phyloP scores from a whole-genome alignment of 1,140 invertebrate species.

The Zaprionus davidi region DNA sequence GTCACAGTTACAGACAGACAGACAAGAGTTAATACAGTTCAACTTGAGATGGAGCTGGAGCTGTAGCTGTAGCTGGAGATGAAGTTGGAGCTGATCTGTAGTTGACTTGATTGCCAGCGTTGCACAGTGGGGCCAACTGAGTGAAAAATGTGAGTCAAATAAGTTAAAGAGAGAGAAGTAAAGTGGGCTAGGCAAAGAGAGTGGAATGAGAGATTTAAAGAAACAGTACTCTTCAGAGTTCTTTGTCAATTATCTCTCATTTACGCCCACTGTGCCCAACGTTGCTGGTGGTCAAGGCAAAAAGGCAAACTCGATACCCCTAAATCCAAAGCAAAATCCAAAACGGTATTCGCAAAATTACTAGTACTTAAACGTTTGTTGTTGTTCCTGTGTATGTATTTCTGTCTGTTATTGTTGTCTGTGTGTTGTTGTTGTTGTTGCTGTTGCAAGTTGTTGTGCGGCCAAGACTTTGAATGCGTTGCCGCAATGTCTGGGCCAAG shows the following conservation, averaged over 20 bases:
- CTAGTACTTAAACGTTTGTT: conserved; percentile 56
- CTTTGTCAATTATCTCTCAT: neutral
- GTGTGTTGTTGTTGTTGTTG: conserved; percentile 28
- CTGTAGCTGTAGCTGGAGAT: conserved; percentile 12
- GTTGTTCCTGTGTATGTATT: neutral
- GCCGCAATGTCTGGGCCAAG: conserved; percentile 42
- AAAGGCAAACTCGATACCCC: conserved; percentile 36
- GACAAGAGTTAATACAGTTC: conserved; percentile 80
- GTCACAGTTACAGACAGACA: conserved; percentile 59
- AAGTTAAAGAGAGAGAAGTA: neutral
- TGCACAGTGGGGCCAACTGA: conserved; percentile 7
- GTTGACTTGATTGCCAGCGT: conserved; percentile 75
- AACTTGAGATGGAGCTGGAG: conserved; percentile 54
- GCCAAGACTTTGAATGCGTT: conserved; percentile 75
- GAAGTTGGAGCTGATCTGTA: conserved; percentile 21
- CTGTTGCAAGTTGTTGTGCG: conserved; percentile 21
- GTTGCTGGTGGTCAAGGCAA: conserved; percentile 72
- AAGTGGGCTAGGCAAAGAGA: neutral
- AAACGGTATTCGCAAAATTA: conserved; percentile 78
- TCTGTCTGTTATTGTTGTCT: conserved; percentile 17
- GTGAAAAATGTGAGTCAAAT: neutral
- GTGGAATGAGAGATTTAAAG: neutral
- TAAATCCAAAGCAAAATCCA: conserved; percentile 42
- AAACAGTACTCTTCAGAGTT: no score
- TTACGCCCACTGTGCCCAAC: conserved; percentile 22